A percentile compares a stretch with the other conserved stretches of the same genome.
Evolutionary conservation across 1,140 invertebrate genomes (phyloP).

Genomic region (Andrena cerasifolii): DNA sequence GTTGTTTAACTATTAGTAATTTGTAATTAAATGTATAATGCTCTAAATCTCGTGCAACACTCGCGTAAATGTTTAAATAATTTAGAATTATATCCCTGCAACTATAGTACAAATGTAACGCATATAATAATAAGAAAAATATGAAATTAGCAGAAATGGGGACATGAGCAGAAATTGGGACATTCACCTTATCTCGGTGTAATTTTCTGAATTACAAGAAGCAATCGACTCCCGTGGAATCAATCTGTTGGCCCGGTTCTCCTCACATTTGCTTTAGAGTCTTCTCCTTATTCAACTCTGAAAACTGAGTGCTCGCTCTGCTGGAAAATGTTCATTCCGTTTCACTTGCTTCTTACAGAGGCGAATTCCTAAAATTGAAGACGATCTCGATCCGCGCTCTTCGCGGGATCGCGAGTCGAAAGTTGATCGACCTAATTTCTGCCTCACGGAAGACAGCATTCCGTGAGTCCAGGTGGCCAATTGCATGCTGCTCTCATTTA

Average conservation of each 20-base stretch:
- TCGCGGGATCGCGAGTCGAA: not conserved
- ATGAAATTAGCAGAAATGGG: too few relatives aligned
- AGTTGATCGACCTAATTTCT: conserved; percentile 30
- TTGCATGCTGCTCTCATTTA: not conserved
- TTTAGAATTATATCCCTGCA: too few relatives aligned
- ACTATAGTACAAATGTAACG: too few relatives aligned
- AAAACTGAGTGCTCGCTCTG: conserved; percentile 5
- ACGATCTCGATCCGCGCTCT: not conserved
- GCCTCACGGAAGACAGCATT: not conserved
- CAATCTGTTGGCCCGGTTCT: conserved; percentile 16
- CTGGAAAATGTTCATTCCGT: conserved; percentile 31
- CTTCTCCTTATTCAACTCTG: conserved; percentile 24
- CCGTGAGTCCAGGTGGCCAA: too few relatives aligned
- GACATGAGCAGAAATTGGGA: too few relatives aligned
- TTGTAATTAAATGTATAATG: too few relatives aligned
- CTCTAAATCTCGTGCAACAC: too few relatives aligned
- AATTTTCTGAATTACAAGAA: too few relatives aligned
- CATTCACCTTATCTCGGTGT: too few relatives aligned
- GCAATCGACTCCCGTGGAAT: not conserved
- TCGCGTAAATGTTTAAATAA: too few relatives aligned
- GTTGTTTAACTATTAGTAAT: too few relatives aligned
- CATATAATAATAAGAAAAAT: too few relatives aligned
- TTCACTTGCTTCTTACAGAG: conserved; percentile 13
- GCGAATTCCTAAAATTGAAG: conserved; percentile 6
- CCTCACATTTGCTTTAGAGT: not conserved